Conservation (phyloP, 2,113 vertebrate species). For the Macroglossus sobrinus region DNA sequence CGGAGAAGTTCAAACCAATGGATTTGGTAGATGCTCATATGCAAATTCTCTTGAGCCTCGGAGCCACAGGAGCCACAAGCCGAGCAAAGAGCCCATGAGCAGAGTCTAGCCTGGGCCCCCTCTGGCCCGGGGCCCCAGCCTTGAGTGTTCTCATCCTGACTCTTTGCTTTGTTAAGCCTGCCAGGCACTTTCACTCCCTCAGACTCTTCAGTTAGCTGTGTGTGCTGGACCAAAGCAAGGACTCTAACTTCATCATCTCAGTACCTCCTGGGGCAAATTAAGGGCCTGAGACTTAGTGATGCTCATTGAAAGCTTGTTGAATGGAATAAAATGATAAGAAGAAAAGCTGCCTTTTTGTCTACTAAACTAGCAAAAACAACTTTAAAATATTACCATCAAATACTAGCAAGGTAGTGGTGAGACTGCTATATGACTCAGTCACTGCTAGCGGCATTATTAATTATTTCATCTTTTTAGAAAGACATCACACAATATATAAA, state of each 20-base stretch:
- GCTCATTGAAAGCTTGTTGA: background rate
- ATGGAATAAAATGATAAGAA: background rate
- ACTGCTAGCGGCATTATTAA: background rate
- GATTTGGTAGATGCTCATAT: background rate
- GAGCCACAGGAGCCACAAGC: accelerated
- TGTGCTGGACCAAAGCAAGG: background rate
- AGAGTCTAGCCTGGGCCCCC: background rate
- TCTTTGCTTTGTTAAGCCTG: background rate
- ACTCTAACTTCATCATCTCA: background rate
- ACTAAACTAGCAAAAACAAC: background rate
- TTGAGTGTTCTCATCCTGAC: background rate
- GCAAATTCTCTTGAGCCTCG: background rate
- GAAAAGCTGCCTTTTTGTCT: background rate
- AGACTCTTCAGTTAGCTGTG: background rate
- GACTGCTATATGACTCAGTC: accelerated
- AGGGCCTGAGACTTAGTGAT: accelerated
- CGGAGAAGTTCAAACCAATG: background rate
- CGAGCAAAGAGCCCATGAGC: background rate
- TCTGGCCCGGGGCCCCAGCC: background rate
- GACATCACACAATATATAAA: background rate
- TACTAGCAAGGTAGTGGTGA: background rate
- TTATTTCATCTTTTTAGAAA: background rate
- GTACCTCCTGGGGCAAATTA: background rate
- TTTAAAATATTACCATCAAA: background rate
- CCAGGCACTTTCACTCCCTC: background rate